Conservation (phyloP, 1,140 invertebrate genomes). For the Parasteatoda tepidariorum region DNA sequence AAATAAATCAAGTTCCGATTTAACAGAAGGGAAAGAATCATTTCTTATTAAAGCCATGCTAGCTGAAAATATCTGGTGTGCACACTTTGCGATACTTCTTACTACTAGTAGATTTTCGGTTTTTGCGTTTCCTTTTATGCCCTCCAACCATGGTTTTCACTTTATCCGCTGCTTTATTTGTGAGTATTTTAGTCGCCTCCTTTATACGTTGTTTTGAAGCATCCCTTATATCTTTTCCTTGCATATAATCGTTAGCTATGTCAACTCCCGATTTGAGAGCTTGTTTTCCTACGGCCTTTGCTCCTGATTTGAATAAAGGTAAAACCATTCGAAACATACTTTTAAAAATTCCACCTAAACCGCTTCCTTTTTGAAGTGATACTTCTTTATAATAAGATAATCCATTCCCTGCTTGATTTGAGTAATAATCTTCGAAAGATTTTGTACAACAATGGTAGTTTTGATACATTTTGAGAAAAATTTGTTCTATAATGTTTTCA, state of each 20-base stretch:
- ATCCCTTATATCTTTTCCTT: too few species aligned
- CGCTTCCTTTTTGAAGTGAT: neutral
- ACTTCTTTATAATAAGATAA: slow-evolving; percentile 19
- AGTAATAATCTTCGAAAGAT: slow-evolving; percentile 23
- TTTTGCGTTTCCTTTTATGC: neutral
- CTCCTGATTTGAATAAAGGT: neutral
- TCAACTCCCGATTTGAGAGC: neutral
- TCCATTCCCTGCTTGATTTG: neutral
- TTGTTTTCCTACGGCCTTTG: neutral
- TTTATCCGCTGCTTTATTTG: neutral
- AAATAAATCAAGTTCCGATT: slow-evolving; percentile 50
- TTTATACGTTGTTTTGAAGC: too few species aligned
- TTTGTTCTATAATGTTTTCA: neutral
- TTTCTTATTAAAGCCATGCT: slow-evolving; percentile 17
- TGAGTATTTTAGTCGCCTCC: too few species aligned
- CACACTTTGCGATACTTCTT: neutral
- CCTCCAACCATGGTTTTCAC: neutral
- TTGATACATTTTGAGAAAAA: slow-evolving; percentile 15
- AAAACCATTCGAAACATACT: neutral
- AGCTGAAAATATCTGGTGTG: neutral
- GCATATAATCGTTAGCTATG: neutral
- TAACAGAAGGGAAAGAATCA: slow-evolving; percentile 19
- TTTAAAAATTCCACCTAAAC: neutral
- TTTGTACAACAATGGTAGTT: slow-evolving; percentile 1
- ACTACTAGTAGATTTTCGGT: neutral